Conservation (phyloP, 2,888 invertebrate genomes). For the Cheilosia impressa region DNA sequence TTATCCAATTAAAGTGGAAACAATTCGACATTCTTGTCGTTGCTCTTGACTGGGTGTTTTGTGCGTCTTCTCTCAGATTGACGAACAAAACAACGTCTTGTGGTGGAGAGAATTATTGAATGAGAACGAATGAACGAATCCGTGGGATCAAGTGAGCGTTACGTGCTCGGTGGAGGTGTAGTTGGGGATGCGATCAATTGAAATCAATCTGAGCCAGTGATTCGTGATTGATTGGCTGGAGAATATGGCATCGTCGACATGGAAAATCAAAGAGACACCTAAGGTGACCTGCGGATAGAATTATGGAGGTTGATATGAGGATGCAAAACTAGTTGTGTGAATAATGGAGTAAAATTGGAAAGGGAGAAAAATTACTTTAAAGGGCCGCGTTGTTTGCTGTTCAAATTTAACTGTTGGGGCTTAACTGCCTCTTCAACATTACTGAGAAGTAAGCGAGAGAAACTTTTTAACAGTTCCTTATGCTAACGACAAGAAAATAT, state of each 20-base stretch:
- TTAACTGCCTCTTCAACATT: too few relatives aligned
- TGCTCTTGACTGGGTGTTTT: conserved; percentile 6
- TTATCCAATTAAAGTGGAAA: conserved; percentile 74
- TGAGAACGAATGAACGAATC: conserved; percentile 36
- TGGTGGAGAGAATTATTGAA: conserved; percentile 21
- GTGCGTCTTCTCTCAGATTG: background rate
- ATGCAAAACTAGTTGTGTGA: too few relatives aligned
- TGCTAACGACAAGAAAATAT: too few relatives aligned
- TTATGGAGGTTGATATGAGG: too few relatives aligned
- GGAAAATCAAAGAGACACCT: background rate
- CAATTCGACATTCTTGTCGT: conserved; percentile 63
- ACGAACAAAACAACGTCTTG: conserved; percentile 3
- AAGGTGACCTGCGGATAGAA: background rate
- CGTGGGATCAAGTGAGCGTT: conserved; percentile 45
- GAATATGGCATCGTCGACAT: background rate
- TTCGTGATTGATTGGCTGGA: background rate
- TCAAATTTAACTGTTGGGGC: too few relatives aligned
- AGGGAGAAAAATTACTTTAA: too few relatives aligned
- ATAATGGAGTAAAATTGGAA: too few relatives aligned
- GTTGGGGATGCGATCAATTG: conserved; percentile 14
- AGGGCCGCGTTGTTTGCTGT: too few relatives aligned
- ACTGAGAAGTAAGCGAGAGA: too few relatives aligned
- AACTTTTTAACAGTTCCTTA: too few relatives aligned
- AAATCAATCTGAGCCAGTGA: conserved; percentile 20
- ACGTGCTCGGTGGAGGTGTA: conserved; percentile 24